phyloP scores from a whole-genome alignment of 2,888 invertebrate genomes.

The Patella depressa region DNA sequence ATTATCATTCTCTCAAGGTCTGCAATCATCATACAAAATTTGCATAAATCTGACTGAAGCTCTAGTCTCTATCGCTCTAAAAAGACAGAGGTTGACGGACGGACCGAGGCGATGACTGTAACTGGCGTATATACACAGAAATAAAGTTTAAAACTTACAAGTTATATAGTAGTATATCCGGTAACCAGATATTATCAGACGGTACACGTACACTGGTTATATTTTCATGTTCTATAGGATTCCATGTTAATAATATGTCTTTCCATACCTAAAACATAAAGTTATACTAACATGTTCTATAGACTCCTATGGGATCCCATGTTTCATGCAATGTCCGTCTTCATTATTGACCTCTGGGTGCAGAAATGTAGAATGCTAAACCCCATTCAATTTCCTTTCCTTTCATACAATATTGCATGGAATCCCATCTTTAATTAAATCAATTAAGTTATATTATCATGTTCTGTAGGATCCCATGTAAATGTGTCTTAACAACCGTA shows the following conservation, averaged over 20 bases:
- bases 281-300: no score
- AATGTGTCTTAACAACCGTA: not conserved
- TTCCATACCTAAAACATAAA: constrained; percentile 27
- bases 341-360: no score
- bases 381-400: no score
- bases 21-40: no score
- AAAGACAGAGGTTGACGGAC: not conserved
- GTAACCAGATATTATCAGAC: constrained; percentile 55
- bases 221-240: constrained; percentile 41
- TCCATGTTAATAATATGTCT: constrained; percentile 24
- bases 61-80: constrained; percentile 2
- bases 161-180: constrained; percentile 60
- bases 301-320: no score
- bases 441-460: constrained; percentile 49
- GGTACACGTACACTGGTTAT: constrained; percentile 55
- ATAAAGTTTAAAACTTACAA: constrained; percentile 42
- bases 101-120: not conserved
- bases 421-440: no score
- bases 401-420: no score
- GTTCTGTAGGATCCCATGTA: constrained; percentile 30
- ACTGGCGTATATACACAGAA: not conserved
- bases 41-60: no score
- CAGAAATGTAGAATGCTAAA: no score
- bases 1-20: no score
- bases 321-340: no score